Evolutionary conservation across 2,113 vertebrate species (phyloP), one percentile per base, ranked within the genome.

Genomic region (Phoenicopterus ruber): DNA sequence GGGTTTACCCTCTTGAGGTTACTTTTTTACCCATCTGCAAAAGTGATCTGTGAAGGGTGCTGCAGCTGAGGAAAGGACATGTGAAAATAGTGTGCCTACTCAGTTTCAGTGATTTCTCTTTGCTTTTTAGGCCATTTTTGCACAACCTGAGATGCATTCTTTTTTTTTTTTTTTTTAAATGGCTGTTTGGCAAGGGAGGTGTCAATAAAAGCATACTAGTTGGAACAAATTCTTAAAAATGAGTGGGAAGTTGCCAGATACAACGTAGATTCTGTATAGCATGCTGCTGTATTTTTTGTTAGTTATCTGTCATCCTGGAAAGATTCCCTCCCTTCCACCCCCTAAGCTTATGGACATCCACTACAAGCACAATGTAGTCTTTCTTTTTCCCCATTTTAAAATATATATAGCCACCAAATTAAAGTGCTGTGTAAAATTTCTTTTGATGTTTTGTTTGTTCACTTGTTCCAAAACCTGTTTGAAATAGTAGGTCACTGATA

Each of bases 361-460:
- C 8, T 24, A 47, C 36, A 87, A 80, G 54, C 47, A 57, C 32
- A 58, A 26, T 16, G n/a, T 21, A 90, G 66, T 28, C 87, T 86
- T 66, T 91, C 72, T 76, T 71, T 38, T 82, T 96, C 63, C 85
- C 67, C 58, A 29, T 91, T 94, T 96, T 82, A 78, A 96, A 93
- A 94, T 79, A 80, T 11, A 70, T 65, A 69, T n/a, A 90, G 76
- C 22, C 40, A 87, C 65, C 77, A 97, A 96, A 94, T 96, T 96
- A 83, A 94, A 95, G 90, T 38, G 73, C 89, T 85, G 54, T 66
- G 91, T 87, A 72, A 93, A 96, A 88, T 63, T 54, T 63, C 95
- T 95, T 96, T 96, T 97, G 95, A 95, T 94, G 93, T 94, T 97
- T 93, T 96, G 94, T 97, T 97, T 96, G 91, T 88, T 95, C 89